A percentile compares a stretch with the other conserved stretches of the same genome.
These are phyloP conservation scores for Kuschelorhynchus macadamiae DNA, from an alignment of 2,888 invertebrate genomes.

Conservation along the genomic window DNA sequence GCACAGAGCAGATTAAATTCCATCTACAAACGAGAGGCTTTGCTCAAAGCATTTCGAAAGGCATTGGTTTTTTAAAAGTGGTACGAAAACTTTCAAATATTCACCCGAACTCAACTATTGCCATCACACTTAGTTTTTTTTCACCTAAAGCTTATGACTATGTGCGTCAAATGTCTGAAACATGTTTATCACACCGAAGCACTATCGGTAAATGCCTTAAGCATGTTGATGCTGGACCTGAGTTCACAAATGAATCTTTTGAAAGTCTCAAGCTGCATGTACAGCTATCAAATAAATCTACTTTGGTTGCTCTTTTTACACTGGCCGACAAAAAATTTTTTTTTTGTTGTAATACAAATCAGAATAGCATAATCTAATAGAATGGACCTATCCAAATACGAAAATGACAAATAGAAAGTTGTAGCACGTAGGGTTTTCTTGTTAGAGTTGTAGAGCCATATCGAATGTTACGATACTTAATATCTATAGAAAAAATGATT, in stretches of 20 bases:
- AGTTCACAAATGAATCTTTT: not conserved
- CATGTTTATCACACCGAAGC: not conserved
- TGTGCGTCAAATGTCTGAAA: not conserved
- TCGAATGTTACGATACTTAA: too few relatives aligned
- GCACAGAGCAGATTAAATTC: not conserved
- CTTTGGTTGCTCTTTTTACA: not conserved
- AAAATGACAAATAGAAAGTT: too few relatives aligned
- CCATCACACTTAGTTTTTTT: not conserved
- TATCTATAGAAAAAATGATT: too few relatives aligned
- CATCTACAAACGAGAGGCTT: not conserved
- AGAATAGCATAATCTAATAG: too few relatives aligned
- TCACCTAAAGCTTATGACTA: slow-evolving; percentile 1
- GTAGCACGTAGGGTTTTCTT: too few relatives aligned
- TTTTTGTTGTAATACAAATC: too few relatives aligned
- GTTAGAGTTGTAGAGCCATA: too few relatives aligned
- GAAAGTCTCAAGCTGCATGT: not conserved
- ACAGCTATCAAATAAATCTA: slow-evolving; percentile 1
- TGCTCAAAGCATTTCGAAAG: not conserved
- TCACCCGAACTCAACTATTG: not conserved
- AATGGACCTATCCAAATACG: too few relatives aligned
- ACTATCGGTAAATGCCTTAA: not conserved
- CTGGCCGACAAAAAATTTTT: too few relatives aligned
- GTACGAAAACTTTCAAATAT: not conserved
- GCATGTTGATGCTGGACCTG: not conserved
- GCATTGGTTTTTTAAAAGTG: too few relatives aligned